Base-by-base conservation (phyloP, 2,797 vertebrate genomes). In the Myotis myotis region DNA sequence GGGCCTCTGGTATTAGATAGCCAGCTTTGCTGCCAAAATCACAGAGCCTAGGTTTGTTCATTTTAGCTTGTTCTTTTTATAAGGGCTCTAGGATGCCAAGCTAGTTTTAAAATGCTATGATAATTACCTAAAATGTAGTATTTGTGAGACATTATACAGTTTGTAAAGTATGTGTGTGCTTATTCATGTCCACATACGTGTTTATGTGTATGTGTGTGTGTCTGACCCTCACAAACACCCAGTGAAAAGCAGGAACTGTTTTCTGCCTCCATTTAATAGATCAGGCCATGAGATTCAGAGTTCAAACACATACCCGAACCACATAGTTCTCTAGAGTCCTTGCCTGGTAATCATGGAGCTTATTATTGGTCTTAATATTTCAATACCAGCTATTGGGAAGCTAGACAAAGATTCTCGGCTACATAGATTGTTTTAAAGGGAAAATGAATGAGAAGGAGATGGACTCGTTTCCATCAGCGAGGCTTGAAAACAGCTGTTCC, bases 361-460 rank as follows among this genome's bases (percentile, higher is more conserved):
- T 60, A 78, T 41, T 74, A 23, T 47, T 28, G 78, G 11, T 47
- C 85, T 76, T 33, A 23, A 30, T 49, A 68, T 66, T n/a, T 76
- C 83, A 86, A 5, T 66, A 25, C 2, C 51, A 44, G 20, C 33
- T 87, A 28, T n/a, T 85, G 68, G 60, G 66, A 91, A 96, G 30
- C 7, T 78, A 49, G 44, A 41, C 53, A 41, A 70, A 92, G 23
- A 64, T 74, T 70, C 55, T 94, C 33, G 68, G 57, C 79, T 82
- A 74, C 10, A 47, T 11, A 84, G 72, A 66, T 51, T 68, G 71
- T 66, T 84, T 91, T 92, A 83, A 38, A 93, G 30, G 70, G 28
- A 89, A 89, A 91, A 30, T 75, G 8, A 95, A 84, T 33, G 76
- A 92, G 36, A 91, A 75, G 60, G n/a, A 38, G 33, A 49, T 75